Percentiles rank a stretch among this genome's conserved stretches.
phyloP scores from a whole-genome alignment of 2,797 vertebrate genomes.

The Lateolabrax maculatus region DNA sequence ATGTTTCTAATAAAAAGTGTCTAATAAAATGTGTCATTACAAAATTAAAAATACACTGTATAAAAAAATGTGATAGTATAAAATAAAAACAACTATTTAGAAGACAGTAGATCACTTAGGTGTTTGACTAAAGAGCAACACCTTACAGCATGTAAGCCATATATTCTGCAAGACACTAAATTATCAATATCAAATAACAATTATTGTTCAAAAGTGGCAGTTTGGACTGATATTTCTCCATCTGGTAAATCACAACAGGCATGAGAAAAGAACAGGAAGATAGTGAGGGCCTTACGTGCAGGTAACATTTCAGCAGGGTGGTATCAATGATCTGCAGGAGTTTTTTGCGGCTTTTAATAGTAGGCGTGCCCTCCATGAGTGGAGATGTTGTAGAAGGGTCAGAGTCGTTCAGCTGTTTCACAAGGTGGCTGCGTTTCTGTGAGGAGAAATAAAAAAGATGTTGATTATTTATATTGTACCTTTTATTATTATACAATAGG shows the following conservation, averaged over 20 bases:
- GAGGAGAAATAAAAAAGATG: background rate
- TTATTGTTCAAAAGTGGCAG: background rate
- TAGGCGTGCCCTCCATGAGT: slow-evolving; percentile 97
- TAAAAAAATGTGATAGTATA: too few relatives aligned
- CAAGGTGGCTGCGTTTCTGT: slow-evolving; percentile 97
- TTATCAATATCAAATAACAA: background rate
- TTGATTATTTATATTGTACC: background rate
- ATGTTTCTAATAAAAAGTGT: background rate
- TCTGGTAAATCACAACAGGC: background rate
- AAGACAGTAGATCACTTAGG: background rate
- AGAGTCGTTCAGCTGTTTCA: slow-evolving; percentile 96
- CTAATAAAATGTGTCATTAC: background rate
- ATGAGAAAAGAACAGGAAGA: background rate
- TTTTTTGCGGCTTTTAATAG: slow-evolving; percentile 98
- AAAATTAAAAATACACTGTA: background rate
- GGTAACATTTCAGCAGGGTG: slow-evolving; percentile 96
- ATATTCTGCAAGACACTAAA: background rate
- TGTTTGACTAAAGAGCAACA: background rate
- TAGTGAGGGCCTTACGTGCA: slow-evolving; percentile 88
- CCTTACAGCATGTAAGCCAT: background rate
- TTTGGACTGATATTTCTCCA: background rate
- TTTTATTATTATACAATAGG: background rate
- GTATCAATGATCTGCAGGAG: slow-evolving; percentile 98
- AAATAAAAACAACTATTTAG: background rate
- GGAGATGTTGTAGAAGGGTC: slow-evolving; percentile 96